Base-by-base conservation (phyloP, 2,888 invertebrate genomes). In the Heliconius aoede region DNA sequence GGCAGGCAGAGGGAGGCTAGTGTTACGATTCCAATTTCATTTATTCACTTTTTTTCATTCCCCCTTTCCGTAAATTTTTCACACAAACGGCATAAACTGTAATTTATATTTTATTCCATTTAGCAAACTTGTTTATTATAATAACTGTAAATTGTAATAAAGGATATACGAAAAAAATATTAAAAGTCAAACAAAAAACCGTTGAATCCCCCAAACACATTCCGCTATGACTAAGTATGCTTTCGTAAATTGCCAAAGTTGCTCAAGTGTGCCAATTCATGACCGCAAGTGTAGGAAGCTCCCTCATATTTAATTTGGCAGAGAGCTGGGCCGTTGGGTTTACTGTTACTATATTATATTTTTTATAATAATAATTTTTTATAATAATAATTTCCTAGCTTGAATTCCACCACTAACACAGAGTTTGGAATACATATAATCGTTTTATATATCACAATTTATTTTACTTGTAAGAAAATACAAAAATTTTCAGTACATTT, bases 301-400 rank as follows among this genome's bases (percentile, higher is more conserved):
- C 79, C 80, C 80, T 83, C 84, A 83, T 85, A 85, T 85, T 85
- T 86, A 85, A 85, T 86, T 86, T 86, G 83, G 83, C 83, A 84
- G 77, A 65, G 80, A 80, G 80, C 78, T 77, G 55, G 67, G 73
- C 76, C 76, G 68, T 68, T 76, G 77, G 76, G 81, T 75, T 79
- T 79, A 78, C 76, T 73, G 76, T 76, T 73, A 78, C 76, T 60
- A 68, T 60, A 71, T n/a, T n/a, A n/a, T n/a, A n/a, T n/a, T n/a
- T n/a, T n/a, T n/a, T n/a, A n/a, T n/a, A n/a, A n/a, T n/a, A n/a
- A n/a, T n/a, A n/a, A n/a, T n/a, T n/a, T n/a, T n/a, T n/a, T n/a
- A n/a, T n/a, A n/a, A n/a, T n/a, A n/a, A n/a, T n/a, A n/a, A n/a
- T n/a, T n/a, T 32, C 9, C 32, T 8, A 9, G 32, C 11, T 11